Evolutionary conservation across 2,113 vertebrate genomes (phyloP).

Genomic region (Manacus vitellinus): DNA sequence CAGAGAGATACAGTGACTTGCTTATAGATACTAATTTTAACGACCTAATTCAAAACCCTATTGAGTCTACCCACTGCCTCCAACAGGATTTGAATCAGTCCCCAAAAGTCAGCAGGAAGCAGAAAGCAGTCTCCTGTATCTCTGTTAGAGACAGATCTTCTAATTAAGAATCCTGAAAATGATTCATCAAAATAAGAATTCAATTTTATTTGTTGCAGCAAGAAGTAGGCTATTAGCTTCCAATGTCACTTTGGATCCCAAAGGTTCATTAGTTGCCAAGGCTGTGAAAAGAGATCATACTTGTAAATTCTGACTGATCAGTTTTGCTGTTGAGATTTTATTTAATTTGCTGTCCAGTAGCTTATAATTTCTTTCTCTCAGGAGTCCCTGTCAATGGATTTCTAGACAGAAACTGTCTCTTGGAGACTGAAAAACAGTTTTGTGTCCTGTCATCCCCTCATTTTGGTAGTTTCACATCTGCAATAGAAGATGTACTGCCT

Average conservation of each 20-base stretch:
- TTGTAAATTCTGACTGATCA: not conserved
- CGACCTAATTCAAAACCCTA: not conserved
- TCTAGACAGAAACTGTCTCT: not conserved
- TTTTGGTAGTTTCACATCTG: not conserved
- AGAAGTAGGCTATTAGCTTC: conserved; percentile 15
- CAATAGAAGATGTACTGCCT: not conserved
- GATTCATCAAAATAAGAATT: not conserved
- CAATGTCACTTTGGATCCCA: conserved; percentile 2
- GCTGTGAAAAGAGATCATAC: not conserved
- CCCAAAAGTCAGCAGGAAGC: not conserved
- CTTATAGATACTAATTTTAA: conserved; percentile 7
- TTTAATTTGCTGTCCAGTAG: not conserved
- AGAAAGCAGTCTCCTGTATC: not conserved
- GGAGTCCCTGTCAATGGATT: not conserved
- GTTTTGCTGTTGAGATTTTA: conserved; percentile 1
- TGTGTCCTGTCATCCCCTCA: not conserved
- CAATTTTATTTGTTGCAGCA: not conserved
- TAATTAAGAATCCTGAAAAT: conserved; percentile 16
- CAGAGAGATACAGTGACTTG: not conserved
- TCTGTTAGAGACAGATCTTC: not conserved
- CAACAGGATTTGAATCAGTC: not conserved
- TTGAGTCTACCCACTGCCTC: not conserved
- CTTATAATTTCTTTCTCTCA: not conserved
- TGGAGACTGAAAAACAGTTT: not conserved
- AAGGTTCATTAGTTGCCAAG: not conserved